Evolutionary conservation across 2,113 vertebrate species (phyloP).

Genomic region (Dipodomys spectabilis): DNA sequence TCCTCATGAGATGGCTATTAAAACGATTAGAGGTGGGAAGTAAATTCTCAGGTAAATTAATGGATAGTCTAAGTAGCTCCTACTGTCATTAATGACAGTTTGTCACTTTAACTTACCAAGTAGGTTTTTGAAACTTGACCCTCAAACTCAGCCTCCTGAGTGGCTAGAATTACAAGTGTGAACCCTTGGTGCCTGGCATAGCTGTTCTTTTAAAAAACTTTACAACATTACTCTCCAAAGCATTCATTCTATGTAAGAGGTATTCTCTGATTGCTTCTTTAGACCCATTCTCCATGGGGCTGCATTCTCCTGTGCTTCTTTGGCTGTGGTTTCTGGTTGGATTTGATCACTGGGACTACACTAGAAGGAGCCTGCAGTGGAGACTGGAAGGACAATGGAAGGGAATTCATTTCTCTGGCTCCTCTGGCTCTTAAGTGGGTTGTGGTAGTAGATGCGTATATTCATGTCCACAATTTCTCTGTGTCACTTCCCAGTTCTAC

Average conservation of each 20-base stretch:
- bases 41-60: neutral
- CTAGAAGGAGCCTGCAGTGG: neutral
- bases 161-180: no score
- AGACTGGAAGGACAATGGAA: neutral
- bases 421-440: neutral
- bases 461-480: neutral
- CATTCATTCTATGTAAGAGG: neutral
- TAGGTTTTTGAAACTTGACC: neutral
- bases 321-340: neutral
- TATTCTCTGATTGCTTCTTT: neutral
- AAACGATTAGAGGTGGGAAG: neutral
- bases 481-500: neutral
- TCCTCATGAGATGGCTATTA: neutral
- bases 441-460: neutral
- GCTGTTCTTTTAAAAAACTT: neutral
- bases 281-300: neutral
- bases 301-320: neutral
- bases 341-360: neutral
- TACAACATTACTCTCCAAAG: neutral
- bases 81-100: neutral
- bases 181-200: neutral
- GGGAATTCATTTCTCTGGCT: neutral
- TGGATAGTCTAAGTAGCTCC: neutral
- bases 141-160: no score
- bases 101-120: neutral